Conservation (phyloP, 2,797 vertebrate species). For the Macroramphosus scolopax region DNA sequence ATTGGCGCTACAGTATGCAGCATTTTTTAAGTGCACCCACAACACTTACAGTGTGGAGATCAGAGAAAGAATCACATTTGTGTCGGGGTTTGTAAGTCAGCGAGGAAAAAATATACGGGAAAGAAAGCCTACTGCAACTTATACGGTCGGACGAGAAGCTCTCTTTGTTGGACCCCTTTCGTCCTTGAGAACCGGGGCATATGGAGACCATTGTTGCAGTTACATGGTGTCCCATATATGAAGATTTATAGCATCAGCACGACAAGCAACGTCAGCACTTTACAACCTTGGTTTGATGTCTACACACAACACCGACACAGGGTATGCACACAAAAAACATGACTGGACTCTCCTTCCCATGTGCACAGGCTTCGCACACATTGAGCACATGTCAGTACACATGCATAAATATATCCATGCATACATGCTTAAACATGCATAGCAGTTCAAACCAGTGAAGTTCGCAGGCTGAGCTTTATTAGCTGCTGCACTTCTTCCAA, state of each 20-base stretch:
- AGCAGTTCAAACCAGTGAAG: slow-evolving; percentile 53
- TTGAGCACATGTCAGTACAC: background rate
- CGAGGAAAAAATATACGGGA: no score
- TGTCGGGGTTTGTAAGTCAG: slow-evolving; percentile 1
- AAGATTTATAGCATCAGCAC: no score
- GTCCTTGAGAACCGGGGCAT: slow-evolving; percentile 17
- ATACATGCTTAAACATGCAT: background rate
- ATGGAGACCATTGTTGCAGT: slow-evolving; percentile 9
- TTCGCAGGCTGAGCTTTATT: slow-evolving; percentile 66
- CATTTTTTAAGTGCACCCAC: slow-evolving; percentile 42
- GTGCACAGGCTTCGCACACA: no score
- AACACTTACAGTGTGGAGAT: slow-evolving; percentile 39
- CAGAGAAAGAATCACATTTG: slow-evolving; percentile 25
- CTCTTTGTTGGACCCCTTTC: slow-evolving; percentile 7
- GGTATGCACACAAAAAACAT: background rate
- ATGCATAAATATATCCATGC: background rate
- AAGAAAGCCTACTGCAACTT: background rate
- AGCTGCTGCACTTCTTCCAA: slow-evolving; percentile 65
- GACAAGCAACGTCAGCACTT: no score
- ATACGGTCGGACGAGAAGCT: no score
- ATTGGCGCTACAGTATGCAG: slow-evolving; percentile 19
- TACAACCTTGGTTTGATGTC: slow-evolving; percentile 27
- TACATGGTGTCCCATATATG: slow-evolving; percentile 14
- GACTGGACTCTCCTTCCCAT: background rate
- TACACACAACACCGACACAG: slow-evolving; percentile 5